These are phyloP conservation scores for Nymphalis io DNA, from an alignment of 1,140 invertebrate genomes.

Conservation along the genomic window DNA sequence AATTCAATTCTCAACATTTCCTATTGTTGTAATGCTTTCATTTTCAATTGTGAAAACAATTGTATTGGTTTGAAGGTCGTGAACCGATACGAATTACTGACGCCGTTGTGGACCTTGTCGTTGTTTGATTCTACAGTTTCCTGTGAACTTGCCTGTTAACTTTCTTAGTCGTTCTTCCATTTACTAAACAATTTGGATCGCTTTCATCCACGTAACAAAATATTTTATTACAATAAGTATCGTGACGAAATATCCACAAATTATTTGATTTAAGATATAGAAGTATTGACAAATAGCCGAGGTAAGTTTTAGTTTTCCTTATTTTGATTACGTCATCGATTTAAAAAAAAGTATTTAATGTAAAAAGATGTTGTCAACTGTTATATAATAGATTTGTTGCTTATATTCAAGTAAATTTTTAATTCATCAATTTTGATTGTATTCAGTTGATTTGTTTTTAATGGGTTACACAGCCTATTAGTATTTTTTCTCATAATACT, in stretches of 20 bases:
- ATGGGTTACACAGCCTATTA: too few species aligned
- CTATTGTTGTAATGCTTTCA: slow-evolving; percentile 5
- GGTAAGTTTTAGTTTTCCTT: too few species aligned
- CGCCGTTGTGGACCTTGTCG: neutral
- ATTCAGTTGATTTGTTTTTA: too few species aligned
- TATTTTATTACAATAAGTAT: slow-evolving; percentile 58
- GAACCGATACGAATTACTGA: slow-evolving; percentile 17
- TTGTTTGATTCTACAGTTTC: slow-evolving; percentile 17
- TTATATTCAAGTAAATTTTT: too few species aligned
- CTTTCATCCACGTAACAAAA: slow-evolving; percentile 58
- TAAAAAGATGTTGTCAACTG: too few species aligned
- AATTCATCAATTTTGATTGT: too few species aligned
- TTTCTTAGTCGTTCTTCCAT: slow-evolving; percentile 64
- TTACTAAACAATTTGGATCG: slow-evolving; percentile 63
- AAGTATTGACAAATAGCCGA: neutral
- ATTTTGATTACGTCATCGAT: too few species aligned
- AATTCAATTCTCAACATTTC: neutral
- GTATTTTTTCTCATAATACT: too few species aligned
- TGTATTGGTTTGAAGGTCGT: slow-evolving; percentile 15
- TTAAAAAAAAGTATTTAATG: too few species aligned
- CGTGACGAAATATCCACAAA: slow-evolving; percentile 41
- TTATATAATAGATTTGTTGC: too few species aligned
- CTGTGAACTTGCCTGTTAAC: slow-evolving; percentile 33
- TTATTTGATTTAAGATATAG: neutral
- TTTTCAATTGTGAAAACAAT: neutral